phyloP scores from a whole-genome alignment of 2,888 invertebrate species.

The Eudasyphora cyanicolor region DNA sequence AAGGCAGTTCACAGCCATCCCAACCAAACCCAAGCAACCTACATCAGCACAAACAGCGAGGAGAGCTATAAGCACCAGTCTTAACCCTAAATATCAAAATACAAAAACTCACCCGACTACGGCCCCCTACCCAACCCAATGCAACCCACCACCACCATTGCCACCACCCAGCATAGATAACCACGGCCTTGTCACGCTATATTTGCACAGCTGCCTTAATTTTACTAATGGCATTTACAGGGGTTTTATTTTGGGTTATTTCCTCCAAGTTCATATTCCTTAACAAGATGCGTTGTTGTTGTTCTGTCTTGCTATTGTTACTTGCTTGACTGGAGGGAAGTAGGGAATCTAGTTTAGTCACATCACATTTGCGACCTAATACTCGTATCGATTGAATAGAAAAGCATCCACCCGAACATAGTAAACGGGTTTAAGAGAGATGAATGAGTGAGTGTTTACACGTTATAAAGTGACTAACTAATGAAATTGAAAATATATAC shows the following conservation, averaged over 20 bases:
- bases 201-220: slow-evolving; percentile 64
- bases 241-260: slow-evolving; percentile 43
- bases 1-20: not conserved
- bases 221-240: slow-evolving; percentile 52
- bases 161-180: slow-evolving; percentile 31
- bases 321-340: not conserved
- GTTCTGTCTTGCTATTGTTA: no score
- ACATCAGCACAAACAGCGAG: slow-evolving; percentile 39
- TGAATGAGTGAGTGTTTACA: no score
- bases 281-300: slow-evolving; percentile 33
- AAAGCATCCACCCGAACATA: not conserved
- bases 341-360: not conserved
- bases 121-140: not conserved
- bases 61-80: slow-evolving; percentile 19
- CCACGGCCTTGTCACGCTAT: slow-evolving; percentile 57
- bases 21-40: not conserved
- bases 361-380: no score
- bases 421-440: no score
- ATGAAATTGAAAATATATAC: no score
- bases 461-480: no score
- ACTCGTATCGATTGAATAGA: not conserved
- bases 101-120: not conserved
- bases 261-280: slow-evolving; percentile 25
- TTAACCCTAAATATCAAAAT: slow-evolving; percentile 37
- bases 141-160: slow-evolving; percentile 26